Conservation (phyloP, 2,888 invertebrate species). For the Gastracanthus pulcherrimus region DNA sequence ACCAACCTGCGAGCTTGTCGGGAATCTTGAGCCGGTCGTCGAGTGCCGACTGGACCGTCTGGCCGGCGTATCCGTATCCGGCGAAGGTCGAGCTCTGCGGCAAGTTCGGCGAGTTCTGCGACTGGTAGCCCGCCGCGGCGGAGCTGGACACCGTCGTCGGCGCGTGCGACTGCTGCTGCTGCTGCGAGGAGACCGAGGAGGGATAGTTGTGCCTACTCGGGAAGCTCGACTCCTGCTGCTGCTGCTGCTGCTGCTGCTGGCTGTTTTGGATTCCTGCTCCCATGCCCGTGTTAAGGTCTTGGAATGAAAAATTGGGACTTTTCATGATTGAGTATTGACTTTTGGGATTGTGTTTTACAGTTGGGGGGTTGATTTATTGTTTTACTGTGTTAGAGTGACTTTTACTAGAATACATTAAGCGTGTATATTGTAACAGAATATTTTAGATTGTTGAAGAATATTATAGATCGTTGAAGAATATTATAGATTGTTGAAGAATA, state of each 20-base stretch:
- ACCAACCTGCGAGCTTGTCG: conserved; percentile 53
- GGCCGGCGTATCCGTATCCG: conserved; percentile 41
- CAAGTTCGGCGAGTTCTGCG: conserved; percentile 65
- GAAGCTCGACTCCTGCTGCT: conserved; percentile 67
- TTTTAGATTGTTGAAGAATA: no score
- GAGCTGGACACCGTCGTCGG: conserved; percentile 52
- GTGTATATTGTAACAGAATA: no score
- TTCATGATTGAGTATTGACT: no score
- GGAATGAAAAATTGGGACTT: no score
- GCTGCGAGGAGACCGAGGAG: conserved; percentile 37
- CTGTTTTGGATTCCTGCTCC: conserved; percentile 44
- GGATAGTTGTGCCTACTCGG: conserved; percentile 61
- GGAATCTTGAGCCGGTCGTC: conserved; percentile 53
- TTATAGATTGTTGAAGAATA: no score
- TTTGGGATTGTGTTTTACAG: no score
- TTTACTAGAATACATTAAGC: neutral
- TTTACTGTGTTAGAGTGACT: no score
- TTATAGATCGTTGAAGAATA: no score
- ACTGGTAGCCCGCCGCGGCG: conserved; percentile 58
- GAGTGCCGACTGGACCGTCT: conserved; percentile 17
- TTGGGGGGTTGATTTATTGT: no score
- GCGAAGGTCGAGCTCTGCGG: conserved; percentile 38
- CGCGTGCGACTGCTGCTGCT: conserved; percentile 38
- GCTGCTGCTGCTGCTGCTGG: conserved; percentile 56
- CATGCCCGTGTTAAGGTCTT: conserved; percentile 20